Evolutionary conservation across 2,888 invertebrate genomes (phyloP), one percentile per base, ranked within the genome.

Genomic region (Parasteatoda lunata): DNA sequence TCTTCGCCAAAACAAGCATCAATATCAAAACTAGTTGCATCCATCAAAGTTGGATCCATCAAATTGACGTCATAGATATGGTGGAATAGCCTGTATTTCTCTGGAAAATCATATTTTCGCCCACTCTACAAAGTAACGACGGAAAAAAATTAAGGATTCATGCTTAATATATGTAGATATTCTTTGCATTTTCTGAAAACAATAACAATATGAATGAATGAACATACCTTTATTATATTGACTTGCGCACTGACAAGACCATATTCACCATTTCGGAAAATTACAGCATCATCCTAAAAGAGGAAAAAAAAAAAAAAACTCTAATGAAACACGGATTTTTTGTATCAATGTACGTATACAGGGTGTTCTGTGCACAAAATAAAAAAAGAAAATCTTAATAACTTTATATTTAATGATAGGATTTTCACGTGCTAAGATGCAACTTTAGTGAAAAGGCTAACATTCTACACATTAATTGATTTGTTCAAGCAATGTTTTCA

Each of bases 11-110:
- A 87, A 59, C 86, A 87, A 3, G 49, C 47, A 4, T 47, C 47
- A 9, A 82, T 78, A 51, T 82, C 82, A 47, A 87, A 87, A 0
- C 15, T 49, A 5, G 77, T 69, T 4, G 77, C 72, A 45, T 77
- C 51, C 54, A 86, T 66, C 7, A 77, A 4, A 9, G 30, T 73
- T 2, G 86, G 70, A 51, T 87, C 77, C 66, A 80, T 49, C 4
- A 49, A 47, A 13, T 73, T 59, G 0, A 87, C 86, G 9, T 87
- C 73, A 49, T 87, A 87, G 9, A 87, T 82, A 45, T 87, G 86
- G 47, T 77, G 77, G 9, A 73, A 72, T 69, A 87, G 66, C 8
- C 59, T 45, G 0, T 66, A 71, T 11, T 52, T 45, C 1, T 54
- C 47, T 8, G 77, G 71, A 30, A 68, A 78, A 52, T 77, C 49